A percentile compares a stretch with the other conserved stretches of the same genome.
These are phyloP conservation scores for Pomacea canaliculata DNA, from an alignment of 2,888 invertebrate species.

Conservation along the genomic window DNA sequence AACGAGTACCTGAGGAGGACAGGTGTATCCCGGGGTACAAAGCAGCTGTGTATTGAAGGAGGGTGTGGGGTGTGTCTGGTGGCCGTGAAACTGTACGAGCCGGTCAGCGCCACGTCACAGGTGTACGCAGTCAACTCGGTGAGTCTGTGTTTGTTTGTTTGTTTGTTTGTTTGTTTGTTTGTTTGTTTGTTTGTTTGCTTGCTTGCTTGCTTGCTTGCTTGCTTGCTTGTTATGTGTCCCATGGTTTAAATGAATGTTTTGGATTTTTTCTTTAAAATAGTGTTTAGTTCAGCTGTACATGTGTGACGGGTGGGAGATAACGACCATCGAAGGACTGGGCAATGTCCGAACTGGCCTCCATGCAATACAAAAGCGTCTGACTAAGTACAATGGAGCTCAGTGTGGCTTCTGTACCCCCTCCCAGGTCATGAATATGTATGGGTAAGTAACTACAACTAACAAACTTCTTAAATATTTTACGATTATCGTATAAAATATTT, in stretches of 20 bases:
- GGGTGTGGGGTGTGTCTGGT: slow-evolving; percentile 71
- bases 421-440: slow-evolving; percentile 67
- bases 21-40: slow-evolving; percentile 62
- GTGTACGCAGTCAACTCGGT: slow-evolving; percentile 62
- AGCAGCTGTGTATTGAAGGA: slow-evolving; percentile 71
- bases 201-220: too few relatives aligned
- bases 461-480: too few relatives aligned
- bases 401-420: slow-evolving; percentile 84
- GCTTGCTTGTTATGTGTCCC: too few relatives aligned
- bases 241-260: neutral
- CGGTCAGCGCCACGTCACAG: slow-evolving; percentile 39
- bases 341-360: slow-evolving; percentile 77
- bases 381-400: slow-evolving; percentile 79
- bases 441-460: too few relatives aligned
- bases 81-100: slow-evolving; percentile 51
- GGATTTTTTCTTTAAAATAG: slow-evolving; percentile 60
- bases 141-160: slow-evolving; percentile 27
- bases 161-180: too few relatives aligned
- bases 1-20: slow-evolving; percentile 46
- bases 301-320: slow-evolving; percentile 79
- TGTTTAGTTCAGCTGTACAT: slow-evolving; percentile 77
- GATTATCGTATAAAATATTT: too few relatives aligned
- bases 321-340: slow-evolving; percentile 82
- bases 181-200: too few relatives aligned
- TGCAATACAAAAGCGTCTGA: slow-evolving; percentile 77